phyloP scores from a whole-genome alignment of 2,113 vertebrate species.

The Nerophis ophidion region DNA sequence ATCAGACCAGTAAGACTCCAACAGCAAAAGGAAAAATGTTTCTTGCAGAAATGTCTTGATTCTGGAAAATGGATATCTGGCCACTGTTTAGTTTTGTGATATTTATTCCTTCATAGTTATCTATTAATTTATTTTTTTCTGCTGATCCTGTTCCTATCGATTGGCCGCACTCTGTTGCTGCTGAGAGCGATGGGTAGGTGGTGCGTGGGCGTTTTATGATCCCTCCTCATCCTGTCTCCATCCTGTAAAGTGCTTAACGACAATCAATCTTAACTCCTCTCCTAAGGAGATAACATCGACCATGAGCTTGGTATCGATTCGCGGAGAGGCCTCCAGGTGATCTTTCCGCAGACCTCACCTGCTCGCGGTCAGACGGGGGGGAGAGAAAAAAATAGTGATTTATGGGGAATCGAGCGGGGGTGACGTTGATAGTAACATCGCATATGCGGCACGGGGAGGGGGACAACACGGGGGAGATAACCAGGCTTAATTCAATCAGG shows the following conservation, averaged over 20 bases:
- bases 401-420: constrained; percentile 20
- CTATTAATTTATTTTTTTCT: constrained; percentile 46
- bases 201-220: constrained; percentile 66
- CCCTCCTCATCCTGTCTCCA: constrained; percentile 64
- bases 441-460: constrained; percentile 3
- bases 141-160: constrained; percentile 56
- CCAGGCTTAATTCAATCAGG: constrained; percentile 41
- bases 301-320: constrained; percentile 61
- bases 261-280: constrained; percentile 67
- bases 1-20: neutral
- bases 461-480: constrained; percentile 25
- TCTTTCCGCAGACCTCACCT: constrained; percentile 59
- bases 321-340: constrained; percentile 60
- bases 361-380: constrained; percentile 10
- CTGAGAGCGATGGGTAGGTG: constrained; percentile 54
- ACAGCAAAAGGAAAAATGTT: neutral
- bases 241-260: constrained; percentile 68
- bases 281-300: constrained; percentile 57
- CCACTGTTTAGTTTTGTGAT: constrained; percentile 19
- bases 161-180: constrained; percentile 49
- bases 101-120: constrained; percentile 21
- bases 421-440: constrained; percentile 8
- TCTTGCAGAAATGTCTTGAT: neutral
- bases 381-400: constrained; percentile 36
- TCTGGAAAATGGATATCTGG: neutral